Evolutionary conservation across 2,888 invertebrate species (phyloP).

Genomic region (Myopa testacea): DNA sequence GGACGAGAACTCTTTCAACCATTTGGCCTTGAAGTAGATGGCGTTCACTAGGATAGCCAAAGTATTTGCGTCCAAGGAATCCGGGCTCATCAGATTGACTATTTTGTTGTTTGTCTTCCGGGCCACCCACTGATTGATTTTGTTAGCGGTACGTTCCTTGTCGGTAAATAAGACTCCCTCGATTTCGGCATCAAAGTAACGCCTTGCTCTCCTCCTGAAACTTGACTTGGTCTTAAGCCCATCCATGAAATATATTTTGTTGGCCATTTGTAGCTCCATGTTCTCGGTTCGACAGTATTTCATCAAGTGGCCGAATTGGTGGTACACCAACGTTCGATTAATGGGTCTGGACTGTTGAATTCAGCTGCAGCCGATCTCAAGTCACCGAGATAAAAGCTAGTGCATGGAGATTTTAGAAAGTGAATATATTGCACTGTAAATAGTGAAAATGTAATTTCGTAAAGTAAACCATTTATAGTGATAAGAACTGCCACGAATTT

Average conservation of each 20-base stretch:
- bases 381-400: background rate
- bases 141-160: conserved; percentile 68
- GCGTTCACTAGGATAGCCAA: background rate
- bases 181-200: background rate
- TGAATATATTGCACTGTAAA: too few relatives aligned
- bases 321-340: conserved; percentile 28
- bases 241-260: background rate
- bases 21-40: conserved; percentile 72
- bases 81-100: conserved; percentile 45
- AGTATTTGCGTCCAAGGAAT: background rate
- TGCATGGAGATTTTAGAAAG: too few relatives aligned
- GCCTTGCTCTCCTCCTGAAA: background rate
- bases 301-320: conserved; percentile 45
- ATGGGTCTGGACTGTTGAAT: background rate
- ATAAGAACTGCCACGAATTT: too few relatives aligned
- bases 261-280: background rate
- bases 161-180: conserved; percentile 53
- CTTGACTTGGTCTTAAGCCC: too few relatives aligned
- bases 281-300: conserved; percentile 2
- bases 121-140: conserved; percentile 67
- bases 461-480: too few relatives aligned
- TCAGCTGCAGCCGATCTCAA: background rate
- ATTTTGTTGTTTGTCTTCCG: conserved; percentile 54
- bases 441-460: too few relatives aligned
- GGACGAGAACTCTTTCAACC: conserved; percentile 70